Percentiles rank a stretch among this genome's conserved stretches.
Evolutionary conservation across 1,140 invertebrate genomes (phyloP).

Genomic region (Chrysopa pallens): DNA sequence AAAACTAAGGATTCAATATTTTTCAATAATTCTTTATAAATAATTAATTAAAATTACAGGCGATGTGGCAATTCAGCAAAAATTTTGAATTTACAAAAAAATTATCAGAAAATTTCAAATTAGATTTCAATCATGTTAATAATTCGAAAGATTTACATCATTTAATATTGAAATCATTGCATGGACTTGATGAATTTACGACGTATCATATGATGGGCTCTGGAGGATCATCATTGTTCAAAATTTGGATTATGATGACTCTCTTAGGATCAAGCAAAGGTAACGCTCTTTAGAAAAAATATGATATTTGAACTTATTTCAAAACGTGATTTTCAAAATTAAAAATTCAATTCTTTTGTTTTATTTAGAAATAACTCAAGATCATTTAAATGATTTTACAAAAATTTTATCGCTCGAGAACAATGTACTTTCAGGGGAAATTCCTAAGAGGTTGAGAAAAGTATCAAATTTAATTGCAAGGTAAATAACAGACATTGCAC

Average conservation of each 20-base stretch:
- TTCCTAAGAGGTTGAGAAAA: slow-evolving; percentile 31
- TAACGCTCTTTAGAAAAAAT: too few species aligned
- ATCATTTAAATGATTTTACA: slow-evolving; percentile 41
- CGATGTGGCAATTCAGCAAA: too few species aligned
- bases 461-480: slow-evolving; percentile 19
- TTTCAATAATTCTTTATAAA: too few species aligned
- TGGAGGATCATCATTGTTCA: slow-evolving; percentile 26
- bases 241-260: slow-evolving; percentile 31
- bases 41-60: too few species aligned
- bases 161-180: slow-evolving; percentile 12
- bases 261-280: slow-evolving; percentile 27
- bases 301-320: too few species aligned
- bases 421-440: slow-evolving; percentile 49
- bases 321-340: too few species aligned
- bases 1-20: too few species aligned
- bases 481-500: too few species aligned
- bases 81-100: too few species aligned
- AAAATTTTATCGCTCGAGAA: slow-evolving; percentile 40
- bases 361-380: slow-evolving; percentile 32
- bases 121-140: slow-evolving; percentile 12
- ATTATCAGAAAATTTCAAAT: too few species aligned
- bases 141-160: slow-evolving; percentile 18
- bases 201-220: slow-evolving; percentile 23
- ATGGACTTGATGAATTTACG: slow-evolving; percentile 10
- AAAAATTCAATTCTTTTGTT: too few species aligned